Base-by-base conservation (phyloP, 2,888 invertebrate species). In the Tuta absoluta region DNA sequence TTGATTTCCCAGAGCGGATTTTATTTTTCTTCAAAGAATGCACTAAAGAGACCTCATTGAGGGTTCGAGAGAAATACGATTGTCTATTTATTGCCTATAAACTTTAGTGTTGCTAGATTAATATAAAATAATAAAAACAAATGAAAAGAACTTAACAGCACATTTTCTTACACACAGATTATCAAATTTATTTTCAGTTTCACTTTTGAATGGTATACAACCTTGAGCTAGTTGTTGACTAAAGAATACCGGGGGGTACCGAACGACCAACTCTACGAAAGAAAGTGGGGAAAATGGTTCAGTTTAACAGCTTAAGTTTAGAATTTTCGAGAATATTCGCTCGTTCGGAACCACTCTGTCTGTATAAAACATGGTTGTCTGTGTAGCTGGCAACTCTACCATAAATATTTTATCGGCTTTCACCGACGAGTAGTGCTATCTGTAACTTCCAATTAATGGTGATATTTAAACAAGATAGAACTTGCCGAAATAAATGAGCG, bases 391-490 rank as follows among this genome's bases (percentile, higher is more conserved):
- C 37, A 12, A 51, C 51, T 37, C 38, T 41, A n/a, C 59, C 21
- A 24, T 59, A 59, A 59, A 59, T 62, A 62, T 62, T 62, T 62
- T 48, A 62, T 51, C 21, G 33, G 37, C 19, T 17, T 24, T 28
- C 33, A 37, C 41, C 23, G 69, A 65, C 69, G 67, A 65, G 68
- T 69, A 65, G 68, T 69, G 71, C 68, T 65, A 33, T 63, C 28
- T 72, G 68, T 76, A 75, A 74, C 73, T 75, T 72, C 62, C 63
- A 72, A 73, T 71, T 74, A 72, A 70, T 64, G 66, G 68, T 69
- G 71, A 69, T 71, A 74, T 72, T 75, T 73, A 72, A 69, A 69
- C 67, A 63, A 68, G 70, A 74, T 75, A 71, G 69, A 70, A 69
- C 23, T 45, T 33, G 33, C 8, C 33, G 51, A 19, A 51, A 51